Base-by-base conservation (phyloP, 2,888 invertebrate genomes). In the Dugesia japonica region DNA sequence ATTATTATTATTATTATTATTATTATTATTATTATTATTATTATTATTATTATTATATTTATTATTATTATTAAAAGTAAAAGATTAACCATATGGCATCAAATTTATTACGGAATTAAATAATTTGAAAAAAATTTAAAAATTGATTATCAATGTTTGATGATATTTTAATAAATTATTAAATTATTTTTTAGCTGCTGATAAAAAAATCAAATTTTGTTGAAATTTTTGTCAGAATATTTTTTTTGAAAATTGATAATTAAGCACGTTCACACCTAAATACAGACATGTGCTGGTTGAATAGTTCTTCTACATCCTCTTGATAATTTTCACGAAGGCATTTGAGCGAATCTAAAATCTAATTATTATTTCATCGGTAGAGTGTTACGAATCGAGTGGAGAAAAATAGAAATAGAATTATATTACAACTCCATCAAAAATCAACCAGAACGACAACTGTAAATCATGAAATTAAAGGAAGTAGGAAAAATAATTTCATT, bases 221-320 rank as follows among this genome's bases (percentile, higher is more conserved):
- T 56, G n/a, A 56, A 56, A 56, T 56, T 56, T 56, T 56, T n/a
- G 4, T 56, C 20, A 56, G 56, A 56, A 56, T 20, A 20, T 56
- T 20, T 20, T 56, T 56, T 56, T 20, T 20, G 23, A 56, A 23
- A 56, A 56, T 23, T 56, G 56, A 23, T 56, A 56, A 56, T 56
- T 56, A 56, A 56, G 56, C 56, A 56, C 56, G 56, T 56, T 56
- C 56, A 56, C 56, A 56, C 56, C 56, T 56, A 56, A 56, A 56
- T 56, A 56, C 23, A 56, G 56, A 56, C 56, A 56, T 56, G 56
- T 56, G 23, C n/a, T 23, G 56, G 56, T 56, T 56, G 56, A 56
- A 56, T n/a, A 56, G 17, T 56, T 56, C 56, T 56, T 56, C 56
- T 56, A 20, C 56, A 56, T 56, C 56, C 56, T 56, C 56, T 56